Percentiles rank a stretch among this genome's conserved stretches.
Conservation (phyloP, 2,113 vertebrate species). For the Tricholaema leucomelas region DNA sequence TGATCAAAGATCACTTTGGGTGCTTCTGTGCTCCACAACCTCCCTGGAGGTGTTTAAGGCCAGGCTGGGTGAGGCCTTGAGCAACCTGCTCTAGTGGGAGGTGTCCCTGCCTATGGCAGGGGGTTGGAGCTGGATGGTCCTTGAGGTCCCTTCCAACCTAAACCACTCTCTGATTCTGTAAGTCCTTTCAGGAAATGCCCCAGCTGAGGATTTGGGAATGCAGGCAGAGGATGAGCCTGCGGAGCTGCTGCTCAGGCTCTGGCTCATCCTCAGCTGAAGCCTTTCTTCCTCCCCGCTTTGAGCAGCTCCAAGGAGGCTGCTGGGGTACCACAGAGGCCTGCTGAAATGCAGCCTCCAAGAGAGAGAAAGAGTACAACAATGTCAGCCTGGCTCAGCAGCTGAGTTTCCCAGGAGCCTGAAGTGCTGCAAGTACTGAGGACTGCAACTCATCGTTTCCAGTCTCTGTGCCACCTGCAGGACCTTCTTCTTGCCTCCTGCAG, state of each 20-base stretch:
- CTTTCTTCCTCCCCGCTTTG: neutral
- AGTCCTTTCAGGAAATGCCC: constrained; percentile 16
- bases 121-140: too few species aligned
- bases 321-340: neutral
- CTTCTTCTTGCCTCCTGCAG: neutral
- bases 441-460: neutral
- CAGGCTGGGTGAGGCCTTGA: too few species aligned
- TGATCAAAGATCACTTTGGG: too few species aligned
- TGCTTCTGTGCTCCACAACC: too few species aligned
- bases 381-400: neutral
- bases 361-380: neutral
- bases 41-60: too few species aligned
- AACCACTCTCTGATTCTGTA: too few species aligned
- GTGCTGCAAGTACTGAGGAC: neutral
- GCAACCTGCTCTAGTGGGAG: too few species aligned
- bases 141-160: too few species aligned
- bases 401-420: constrained; percentile 15
- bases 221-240: neutral
- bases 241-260: neutral
- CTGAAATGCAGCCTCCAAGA: constrained; percentile 15
- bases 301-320: neutral
- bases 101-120: too few species aligned
- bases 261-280: neutral
- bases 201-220: neutral
- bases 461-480: neutral